These are phyloP conservation scores for Girardia tigrina DNA, from an alignment of 2,888 invertebrate genomes.

Conservation along the genomic window DNA sequence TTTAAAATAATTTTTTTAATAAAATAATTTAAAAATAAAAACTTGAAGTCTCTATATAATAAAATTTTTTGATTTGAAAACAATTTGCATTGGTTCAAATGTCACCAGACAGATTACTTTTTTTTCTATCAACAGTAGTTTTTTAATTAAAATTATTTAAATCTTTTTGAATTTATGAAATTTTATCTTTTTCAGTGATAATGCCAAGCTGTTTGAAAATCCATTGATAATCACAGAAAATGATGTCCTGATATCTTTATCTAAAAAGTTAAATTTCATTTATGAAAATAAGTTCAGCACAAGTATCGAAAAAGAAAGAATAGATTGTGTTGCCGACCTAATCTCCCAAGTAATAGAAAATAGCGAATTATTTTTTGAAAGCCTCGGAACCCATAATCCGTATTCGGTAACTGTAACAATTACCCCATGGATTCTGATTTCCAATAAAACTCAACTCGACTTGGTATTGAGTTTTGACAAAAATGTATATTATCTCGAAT, in stretches of 20 bases:
- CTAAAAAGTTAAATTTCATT: neutral
- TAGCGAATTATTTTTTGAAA: neutral
- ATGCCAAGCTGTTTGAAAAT: neutral
- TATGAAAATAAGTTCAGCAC: neutral
- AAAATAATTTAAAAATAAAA: no score
- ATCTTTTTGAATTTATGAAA: neutral
- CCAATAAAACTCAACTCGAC: neutral
- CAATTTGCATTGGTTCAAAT: no score
- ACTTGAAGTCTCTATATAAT: no score
- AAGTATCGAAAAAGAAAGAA: neutral
- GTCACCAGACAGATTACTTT: no score
- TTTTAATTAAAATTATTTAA: no score
- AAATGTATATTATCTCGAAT: neutral
- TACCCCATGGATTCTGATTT: neutral
- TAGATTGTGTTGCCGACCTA: neutral
- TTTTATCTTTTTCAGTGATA: neutral
- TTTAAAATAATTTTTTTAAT: no score
- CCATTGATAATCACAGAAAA: neutral
- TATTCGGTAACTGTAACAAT: neutral
- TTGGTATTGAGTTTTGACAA: neutral
- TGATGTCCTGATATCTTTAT: neutral
- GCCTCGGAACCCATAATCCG: neutral
- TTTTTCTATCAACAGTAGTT: no score
- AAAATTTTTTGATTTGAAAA: no score
- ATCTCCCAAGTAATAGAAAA: neutral